A percentile compares a stretch with the other conserved stretches of the same genome.
These are phyloP conservation scores for Xerus rutilus DNA, from an alignment of 2,797 vertebrate genomes.

Conservation along the genomic window DNA sequence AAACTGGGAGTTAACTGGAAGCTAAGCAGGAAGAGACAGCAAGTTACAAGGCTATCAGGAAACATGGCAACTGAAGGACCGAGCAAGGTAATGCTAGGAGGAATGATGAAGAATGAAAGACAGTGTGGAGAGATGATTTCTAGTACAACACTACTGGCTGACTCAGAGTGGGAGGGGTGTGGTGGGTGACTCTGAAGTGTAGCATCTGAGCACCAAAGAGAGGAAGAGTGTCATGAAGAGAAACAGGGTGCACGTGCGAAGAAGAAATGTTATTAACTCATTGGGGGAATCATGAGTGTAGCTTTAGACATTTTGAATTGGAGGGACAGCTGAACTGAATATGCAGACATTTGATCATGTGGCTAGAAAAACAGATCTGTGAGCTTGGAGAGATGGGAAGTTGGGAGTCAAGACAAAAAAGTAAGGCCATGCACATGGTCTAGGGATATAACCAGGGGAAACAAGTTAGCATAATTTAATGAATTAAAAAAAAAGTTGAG, in stretches of 20 bases:
- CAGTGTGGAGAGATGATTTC: background rate
- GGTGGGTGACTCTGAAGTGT: background rate
- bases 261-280: background rate
- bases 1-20: background rate
- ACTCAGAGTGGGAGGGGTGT: background rate
- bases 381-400: background rate
- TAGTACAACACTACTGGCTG: background rate
- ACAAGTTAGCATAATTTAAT: background rate
- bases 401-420: background rate
- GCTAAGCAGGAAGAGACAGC: background rate
- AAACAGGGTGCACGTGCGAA: background rate
- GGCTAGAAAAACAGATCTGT: background rate
- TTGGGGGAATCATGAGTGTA: background rate
- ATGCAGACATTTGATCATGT: background rate
- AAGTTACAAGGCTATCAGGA: background rate
- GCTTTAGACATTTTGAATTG: background rate
- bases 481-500: background rate
- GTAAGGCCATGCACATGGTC: background rate
- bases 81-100: background rate
- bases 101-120: background rate
- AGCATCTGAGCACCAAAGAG: background rate
- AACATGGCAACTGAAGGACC: background rate
- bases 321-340: background rate
- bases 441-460: background rate
- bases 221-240: background rate